phyloP scores from a whole-genome alignment of 2,797 vertebrate genomes.

The Melanotaenia trifasciata region DNA sequence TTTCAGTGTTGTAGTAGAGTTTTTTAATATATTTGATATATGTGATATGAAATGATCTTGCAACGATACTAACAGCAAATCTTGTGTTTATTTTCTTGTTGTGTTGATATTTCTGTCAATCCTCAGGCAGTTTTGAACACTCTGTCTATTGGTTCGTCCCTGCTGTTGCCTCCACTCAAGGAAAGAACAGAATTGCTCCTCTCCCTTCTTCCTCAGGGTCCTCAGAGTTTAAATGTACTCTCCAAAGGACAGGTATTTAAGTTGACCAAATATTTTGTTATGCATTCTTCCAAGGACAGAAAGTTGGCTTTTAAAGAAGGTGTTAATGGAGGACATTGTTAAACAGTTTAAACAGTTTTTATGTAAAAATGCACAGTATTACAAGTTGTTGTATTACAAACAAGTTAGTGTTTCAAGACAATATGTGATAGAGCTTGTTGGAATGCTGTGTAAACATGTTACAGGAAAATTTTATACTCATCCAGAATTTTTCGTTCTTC shows the following conservation, averaged over 20 bases:
- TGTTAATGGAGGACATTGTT: background rate
- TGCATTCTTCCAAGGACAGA: background rate
- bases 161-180: conserved; percentile 86
- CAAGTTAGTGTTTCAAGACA: conserved; percentile 40
- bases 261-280: background rate
- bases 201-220: conserved; percentile 87
- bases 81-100: conserved; percentile 20
- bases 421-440: conserved; percentile 37
- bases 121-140: conserved; percentile 86
- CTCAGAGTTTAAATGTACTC: conserved; percentile 86
- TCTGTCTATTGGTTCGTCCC: conserved; percentile 85
- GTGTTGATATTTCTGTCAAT: conserved; percentile 29
- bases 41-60: background rate
- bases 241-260: conserved; percentile 86
- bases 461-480: conserved; percentile 16
- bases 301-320: background rate
- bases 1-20: too few relatives aligned
- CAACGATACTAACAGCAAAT: conserved; percentile 3
- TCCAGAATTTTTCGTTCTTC: conserved; percentile 3
- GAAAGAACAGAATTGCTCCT: conserved; percentile 87
- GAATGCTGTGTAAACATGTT: conserved; percentile 36
- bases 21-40: too few relatives aligned
- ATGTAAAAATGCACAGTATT: background rate
- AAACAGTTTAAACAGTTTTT: background rate
- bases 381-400: too few relatives aligned